These are phyloP conservation scores for Drosophila neutralis DNA, from an alignment of 2,888 invertebrate genomes.

Conservation along the genomic window DNA sequence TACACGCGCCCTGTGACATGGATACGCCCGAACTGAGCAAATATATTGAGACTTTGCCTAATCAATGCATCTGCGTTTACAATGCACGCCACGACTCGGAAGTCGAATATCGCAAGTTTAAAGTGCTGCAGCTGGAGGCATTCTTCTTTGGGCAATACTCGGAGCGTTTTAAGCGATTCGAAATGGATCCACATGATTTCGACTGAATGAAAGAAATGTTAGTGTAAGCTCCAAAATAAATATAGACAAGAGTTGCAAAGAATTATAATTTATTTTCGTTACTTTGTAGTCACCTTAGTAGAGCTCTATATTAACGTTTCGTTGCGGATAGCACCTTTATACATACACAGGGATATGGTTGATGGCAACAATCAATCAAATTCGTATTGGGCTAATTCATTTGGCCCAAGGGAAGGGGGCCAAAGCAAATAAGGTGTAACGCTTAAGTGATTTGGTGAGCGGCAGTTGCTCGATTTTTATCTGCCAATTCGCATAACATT, in stretches of 20 bases:
- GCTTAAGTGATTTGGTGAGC: constrained; percentile 61
- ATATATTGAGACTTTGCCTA: constrained; percentile 28
- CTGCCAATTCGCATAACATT: constrained; percentile 65
- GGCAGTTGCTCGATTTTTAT: constrained; percentile 34
- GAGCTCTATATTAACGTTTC: not conserved
- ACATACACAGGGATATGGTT: constrained; percentile 1
- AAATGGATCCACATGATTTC: constrained; percentile 87
- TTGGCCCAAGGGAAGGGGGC: constrained; percentile 5
- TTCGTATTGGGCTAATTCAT: constrained; percentile 36
- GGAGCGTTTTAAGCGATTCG: constrained; percentile 50
- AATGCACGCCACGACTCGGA: constrained; percentile 28
- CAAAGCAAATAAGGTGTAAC: constrained; percentile 67
- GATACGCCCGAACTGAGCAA: not conserved
- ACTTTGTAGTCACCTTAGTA: not conserved
- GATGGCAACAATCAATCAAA: constrained; percentile 66
- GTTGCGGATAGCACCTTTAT: constrained; percentile 1
- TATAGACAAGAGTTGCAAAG: not conserved
- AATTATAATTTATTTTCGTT: not conserved
- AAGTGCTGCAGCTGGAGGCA: constrained; percentile 43
- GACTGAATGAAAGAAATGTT: constrained; percentile 88
- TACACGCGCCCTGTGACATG: constrained; percentile 49
- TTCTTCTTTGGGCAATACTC: constrained; percentile 50
- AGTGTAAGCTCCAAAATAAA: not conserved
- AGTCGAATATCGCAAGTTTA: constrained; percentile 32
- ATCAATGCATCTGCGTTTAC: constrained; percentile 42